These are phyloP conservation scores for Petrolisthes manimaculis DNA, from an alignment of 2,888 invertebrate genomes.

Conservation along the genomic window DNA sequence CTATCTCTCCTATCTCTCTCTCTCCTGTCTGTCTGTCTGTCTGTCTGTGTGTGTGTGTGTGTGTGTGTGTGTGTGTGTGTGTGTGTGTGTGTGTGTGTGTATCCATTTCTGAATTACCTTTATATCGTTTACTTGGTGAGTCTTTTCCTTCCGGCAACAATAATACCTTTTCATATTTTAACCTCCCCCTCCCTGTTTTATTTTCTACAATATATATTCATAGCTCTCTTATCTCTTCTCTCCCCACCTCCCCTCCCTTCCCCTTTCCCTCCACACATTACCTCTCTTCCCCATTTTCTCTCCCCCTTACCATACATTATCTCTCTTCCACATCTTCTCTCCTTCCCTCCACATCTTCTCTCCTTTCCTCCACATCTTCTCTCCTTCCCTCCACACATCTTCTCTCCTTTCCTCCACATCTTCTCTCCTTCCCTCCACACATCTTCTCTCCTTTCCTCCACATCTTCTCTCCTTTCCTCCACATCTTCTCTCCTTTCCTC, in stretches of 20 bases:
- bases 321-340: not conserved
- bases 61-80: not conserved
- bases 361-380: not conserved
- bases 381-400: not conserved
- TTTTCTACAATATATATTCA: not conserved
- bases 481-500: not conserved
- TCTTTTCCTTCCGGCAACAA: not conserved
- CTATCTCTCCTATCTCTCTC: conserved; percentile 6
- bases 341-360: not conserved
- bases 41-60: not conserved
- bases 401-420: not conserved
- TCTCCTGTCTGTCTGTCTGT: not conserved
- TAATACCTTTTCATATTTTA: not conserved
- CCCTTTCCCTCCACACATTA: not conserved
- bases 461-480: not conserved
- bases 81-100: conserved; percentile 1
- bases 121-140: no score
- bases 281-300: not conserved
- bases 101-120: not conserved
- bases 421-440: not conserved
- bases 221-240: not conserved
- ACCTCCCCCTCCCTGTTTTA: not conserved
- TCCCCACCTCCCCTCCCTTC: not conserved
- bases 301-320: not conserved
- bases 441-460: not conserved